These are phyloP conservation scores for Mesocentrotus franciscanus DNA, from an alignment of 53 echinoderm and acorn worm genomes.

Conservation along the genomic window DNA sequence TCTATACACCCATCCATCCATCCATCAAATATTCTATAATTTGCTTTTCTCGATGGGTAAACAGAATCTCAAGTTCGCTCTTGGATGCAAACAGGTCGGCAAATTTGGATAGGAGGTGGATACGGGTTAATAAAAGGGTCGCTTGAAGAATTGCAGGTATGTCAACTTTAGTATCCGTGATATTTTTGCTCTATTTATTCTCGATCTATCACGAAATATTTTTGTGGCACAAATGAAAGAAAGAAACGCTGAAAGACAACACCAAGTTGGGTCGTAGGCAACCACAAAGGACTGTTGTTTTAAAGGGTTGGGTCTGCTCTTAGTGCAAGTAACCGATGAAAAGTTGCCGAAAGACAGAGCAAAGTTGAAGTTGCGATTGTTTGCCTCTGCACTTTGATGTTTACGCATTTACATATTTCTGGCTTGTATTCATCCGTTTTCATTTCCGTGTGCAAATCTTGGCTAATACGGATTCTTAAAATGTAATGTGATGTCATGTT, in stretches of 20 bases:
- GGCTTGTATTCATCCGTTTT: neutral
- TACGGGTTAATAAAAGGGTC: slow-evolving; percentile 33
- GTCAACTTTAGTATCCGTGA: slow-evolving; percentile 11
- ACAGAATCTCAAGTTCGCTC: slow-evolving; percentile 14
- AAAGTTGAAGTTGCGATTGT: neutral
- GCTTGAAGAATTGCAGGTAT: slow-evolving; percentile 9
- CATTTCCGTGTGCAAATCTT: neutral
- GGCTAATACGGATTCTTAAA: neutral
- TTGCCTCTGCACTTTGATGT: neutral
- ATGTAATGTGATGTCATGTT: too few relatives aligned
- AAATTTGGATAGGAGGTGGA: slow-evolving; percentile 42
- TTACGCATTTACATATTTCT: neutral
- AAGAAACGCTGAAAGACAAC: neutral
- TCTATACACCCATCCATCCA: neutral
- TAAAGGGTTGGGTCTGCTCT: neutral
- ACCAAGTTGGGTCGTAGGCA: neutral
- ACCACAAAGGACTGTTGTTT: neutral
- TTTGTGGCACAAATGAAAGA: neutral
- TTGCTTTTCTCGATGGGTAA: neutral
- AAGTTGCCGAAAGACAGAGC: neutral
- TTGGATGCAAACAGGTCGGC: slow-evolving; percentile 1
- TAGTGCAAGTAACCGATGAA: neutral
- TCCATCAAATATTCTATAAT: neutral
- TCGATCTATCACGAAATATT: neutral
- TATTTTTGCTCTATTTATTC: neutral